Evolutionary conservation across 2,113 vertebrate species (phyloP), one percentile per base, ranked within the genome.

Genomic region (Hippocampus comes): DNA sequence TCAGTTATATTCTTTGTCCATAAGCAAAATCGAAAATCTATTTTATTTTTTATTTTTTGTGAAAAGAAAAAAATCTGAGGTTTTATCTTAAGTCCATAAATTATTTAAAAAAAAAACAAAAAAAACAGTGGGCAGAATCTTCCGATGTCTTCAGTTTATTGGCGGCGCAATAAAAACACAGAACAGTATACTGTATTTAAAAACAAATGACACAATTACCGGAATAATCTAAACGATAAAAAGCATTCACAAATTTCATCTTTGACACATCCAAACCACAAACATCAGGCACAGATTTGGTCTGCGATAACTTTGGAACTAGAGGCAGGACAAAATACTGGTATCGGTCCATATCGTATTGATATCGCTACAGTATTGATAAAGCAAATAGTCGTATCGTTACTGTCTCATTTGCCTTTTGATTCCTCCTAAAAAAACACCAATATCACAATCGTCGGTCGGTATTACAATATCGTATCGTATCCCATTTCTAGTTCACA

Each of bases 131-230:
- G 21, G 21, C 42, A 10, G 63, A n/a, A 46, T 2, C n/a, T 46
- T 34, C 6, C 27, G 8, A 23, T 34, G n/a, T 66, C 63, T 66
- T 46, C 9, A 5, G 3, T 61, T 61, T 61, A 61, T 61, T 61
- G 27, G 8, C 67, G 65, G 71, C 8, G 46, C 68, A 76, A 73
- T 67, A 73, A 80, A 65, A 83, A 80, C 65, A 75, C 55, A 61
- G 25, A 68, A 70, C 27, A 70, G 0, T 15, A 67, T 72, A 68
- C 82, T n/a, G 53, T 23, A 51, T 2, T 51, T 51, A 9, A 55
- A 55, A 55, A 55, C 88, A 68, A 88, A 89, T 87, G 77, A 88
- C 61, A 80, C 56, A 74, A 88, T 90, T 89, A 90, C 86, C 85
- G 67, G 84, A 75, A 88, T 27, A 63, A 79, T 84, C 80, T 2